Base-by-base conservation (phyloP, 1,140 invertebrate species). In the Drosophila ogumai region DNA sequence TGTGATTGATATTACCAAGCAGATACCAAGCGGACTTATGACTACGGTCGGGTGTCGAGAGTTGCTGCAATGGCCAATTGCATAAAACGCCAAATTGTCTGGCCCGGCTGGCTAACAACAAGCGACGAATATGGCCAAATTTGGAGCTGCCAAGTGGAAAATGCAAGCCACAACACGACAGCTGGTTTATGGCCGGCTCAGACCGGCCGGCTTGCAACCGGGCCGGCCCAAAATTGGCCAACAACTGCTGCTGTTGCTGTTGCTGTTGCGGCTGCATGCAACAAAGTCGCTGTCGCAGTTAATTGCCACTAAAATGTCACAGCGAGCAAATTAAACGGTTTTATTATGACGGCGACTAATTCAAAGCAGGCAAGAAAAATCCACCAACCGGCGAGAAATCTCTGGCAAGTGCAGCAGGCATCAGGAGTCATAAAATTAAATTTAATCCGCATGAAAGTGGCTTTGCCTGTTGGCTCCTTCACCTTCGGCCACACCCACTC, bases 51-150 rank as follows among this genome's bases (percentile, higher is more conserved):
- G 15, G 36, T 15, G 52, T 12, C 19, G 17, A 31, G 46, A 54
- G 31, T 69, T 65, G 54, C 17, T 22, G 50, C 41, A 38, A 68
- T 77, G 55, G 47, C 74, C 74, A 58, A 69, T 87, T 87, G 84
- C 82, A 82, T 77, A 82, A 86, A 87, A 87, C 80, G 84, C 84
- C 84, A 87, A 87, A 87, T 87, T 80, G 84, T 87, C 84, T 87
- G 84, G 67, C 56, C 22, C 55, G 68, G 54, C 68, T 64, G 50
- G 41, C 68, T 31, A 68, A 65, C 60, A 64, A 65, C 61, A 31
- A 25, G 36, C 44, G 57, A 54, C 47, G 63, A 64, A 64, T 54
- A 38, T 76, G 67, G 40, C 84, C 84, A 87, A 87, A 84, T 87
- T 87, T 90, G 84, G 82, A 71, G 61, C 50, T 59, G 60, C 63